Evolutionary conservation across 2,888 invertebrate genomes (phyloP).

Genomic region (Hirtodrosophila alboralis): DNA sequence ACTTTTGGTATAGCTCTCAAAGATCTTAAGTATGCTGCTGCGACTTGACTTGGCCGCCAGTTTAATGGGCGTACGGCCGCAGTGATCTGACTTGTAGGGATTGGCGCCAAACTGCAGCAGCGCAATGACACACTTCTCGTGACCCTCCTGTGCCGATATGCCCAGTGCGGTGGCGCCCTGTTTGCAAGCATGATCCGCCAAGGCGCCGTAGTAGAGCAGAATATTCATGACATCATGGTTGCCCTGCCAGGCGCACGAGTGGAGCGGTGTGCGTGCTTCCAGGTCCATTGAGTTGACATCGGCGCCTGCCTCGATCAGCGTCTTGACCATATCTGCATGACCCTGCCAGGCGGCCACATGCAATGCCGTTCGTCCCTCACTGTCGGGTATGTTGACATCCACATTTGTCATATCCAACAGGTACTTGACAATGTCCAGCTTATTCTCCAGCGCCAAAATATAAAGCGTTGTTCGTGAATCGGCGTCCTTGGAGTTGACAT

Average conservation of each 20-base stretch:
- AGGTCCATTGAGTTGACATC: constrained; percentile 94
- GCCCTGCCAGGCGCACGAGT: constrained; percentile 98
- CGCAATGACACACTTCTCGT: constrained; percentile 94
- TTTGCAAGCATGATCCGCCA: constrained; percentile 95
- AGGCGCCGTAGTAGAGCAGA: constrained; percentile 91
- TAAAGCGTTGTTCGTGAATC: constrained; percentile 96
- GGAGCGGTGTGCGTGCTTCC: constrained; percentile 94
- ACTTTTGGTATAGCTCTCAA: constrained; percentile 88
- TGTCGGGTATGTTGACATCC: constrained; percentile 93
- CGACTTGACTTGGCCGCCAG: constrained; percentile 97
- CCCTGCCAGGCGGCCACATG: constrained; percentile 98
- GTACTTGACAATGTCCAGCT: constrained; percentile 92
- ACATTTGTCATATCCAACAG: constrained; percentile 90
- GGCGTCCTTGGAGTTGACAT: constrained; percentile 94
- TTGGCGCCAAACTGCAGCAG: constrained; percentile 93
- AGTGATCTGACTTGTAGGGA: constrained; percentile 93
- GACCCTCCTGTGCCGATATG: constrained; percentile 98
- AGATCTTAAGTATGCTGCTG: constrained; percentile 91
- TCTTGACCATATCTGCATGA: constrained; percentile 95
- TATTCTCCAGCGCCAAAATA: constrained; percentile 94
- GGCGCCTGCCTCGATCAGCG: constrained; percentile 88
- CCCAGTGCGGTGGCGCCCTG: constrained; percentile 98
- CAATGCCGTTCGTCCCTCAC: constrained; percentile 94
- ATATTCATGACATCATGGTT: constrained; percentile 93
- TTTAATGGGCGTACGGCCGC: constrained; percentile 93